phyloP scores from a whole-genome alignment of 2,888 invertebrate species.

The Spodoptera picta region DNA sequence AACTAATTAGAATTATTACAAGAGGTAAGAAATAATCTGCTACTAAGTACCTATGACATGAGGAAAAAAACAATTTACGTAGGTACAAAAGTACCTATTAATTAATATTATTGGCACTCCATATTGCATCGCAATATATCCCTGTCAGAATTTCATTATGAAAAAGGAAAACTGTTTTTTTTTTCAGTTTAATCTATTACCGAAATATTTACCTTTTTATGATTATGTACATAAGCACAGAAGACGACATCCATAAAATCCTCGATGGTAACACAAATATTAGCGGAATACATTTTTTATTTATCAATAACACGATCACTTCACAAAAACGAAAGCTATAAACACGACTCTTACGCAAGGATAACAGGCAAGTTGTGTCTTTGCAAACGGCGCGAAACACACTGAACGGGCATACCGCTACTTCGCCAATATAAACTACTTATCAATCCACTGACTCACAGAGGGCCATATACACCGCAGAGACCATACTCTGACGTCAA shows the following conservation, averaged over 20 bases:
- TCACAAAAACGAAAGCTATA: slow-evolving; percentile 37
- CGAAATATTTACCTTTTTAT: slow-evolving; percentile 65
- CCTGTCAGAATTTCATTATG: no score
- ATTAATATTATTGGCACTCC: no score
- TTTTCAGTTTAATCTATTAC: no score
- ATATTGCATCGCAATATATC: no score
- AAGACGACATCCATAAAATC: slow-evolving; percentile 84
- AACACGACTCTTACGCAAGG: slow-evolving; percentile 44
- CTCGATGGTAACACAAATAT: slow-evolving; percentile 77
- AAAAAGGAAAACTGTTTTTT: no score
- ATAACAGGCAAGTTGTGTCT: slow-evolving; percentile 38
- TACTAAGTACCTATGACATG: no score
- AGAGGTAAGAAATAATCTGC: no score
- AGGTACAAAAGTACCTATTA: no score
- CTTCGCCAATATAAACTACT: slow-evolving; percentile 73
- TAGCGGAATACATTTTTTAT: slow-evolving; percentile 76
- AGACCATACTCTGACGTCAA: slow-evolving; percentile 70
- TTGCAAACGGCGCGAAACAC: slow-evolving; percentile 48
- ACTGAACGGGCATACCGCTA: slow-evolving; percentile 64
- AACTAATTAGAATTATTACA: no score
- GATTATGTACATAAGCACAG: slow-evolving; percentile 74
- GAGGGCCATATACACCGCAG: slow-evolving; percentile 59
- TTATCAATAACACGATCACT: slow-evolving; percentile 35
- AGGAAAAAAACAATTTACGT: no score
- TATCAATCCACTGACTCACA: slow-evolving; percentile 71